phyloP scores from a whole-genome alignment of 1,140 invertebrate species.

The Zaprionus ghesquierei region DNA sequence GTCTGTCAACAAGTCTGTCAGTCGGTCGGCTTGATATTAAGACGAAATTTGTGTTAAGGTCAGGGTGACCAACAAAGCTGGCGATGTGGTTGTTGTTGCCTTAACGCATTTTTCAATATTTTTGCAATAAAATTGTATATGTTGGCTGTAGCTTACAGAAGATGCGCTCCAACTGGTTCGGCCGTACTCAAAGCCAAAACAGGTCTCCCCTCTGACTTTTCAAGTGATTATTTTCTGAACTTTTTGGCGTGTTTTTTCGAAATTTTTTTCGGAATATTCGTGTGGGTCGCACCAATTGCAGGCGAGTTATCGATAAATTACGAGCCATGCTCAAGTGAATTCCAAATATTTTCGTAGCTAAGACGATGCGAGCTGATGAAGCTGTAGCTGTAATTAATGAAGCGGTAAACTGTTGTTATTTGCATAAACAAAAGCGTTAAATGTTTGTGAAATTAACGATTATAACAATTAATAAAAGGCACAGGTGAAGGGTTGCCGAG shows the following conservation, averaged over 20 bases:
- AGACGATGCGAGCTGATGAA: neutral
- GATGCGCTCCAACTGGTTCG: conserved; percentile 77
- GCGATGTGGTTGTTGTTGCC: conserved; percentile 36
- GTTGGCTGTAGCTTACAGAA: conserved; percentile 59
- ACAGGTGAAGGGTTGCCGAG: conserved; percentile 59
- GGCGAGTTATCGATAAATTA: conserved; percentile 21
- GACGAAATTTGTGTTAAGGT: conserved; percentile 76
- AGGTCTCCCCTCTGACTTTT: conserved; percentile 58
- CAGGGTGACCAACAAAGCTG: conserved; percentile 72
- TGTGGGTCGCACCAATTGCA: conserved; percentile 69
- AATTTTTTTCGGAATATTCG: conserved; percentile 32
- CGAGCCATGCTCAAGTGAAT: neutral
- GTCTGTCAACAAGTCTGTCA: conserved; percentile 6
- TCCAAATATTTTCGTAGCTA: conserved; percentile 15
- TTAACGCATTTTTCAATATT: conserved; percentile 79
- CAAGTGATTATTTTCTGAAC: conserved; percentile 29
- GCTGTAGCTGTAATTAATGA: conserved; percentile 9
- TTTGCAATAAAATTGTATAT: conserved; percentile 71
- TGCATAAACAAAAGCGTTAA: conserved; percentile 50
- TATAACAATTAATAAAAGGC: conserved; percentile 58
- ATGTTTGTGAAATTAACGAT: conserved; percentile 65
- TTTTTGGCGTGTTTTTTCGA: conserved; percentile 21
- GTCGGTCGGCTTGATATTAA: conserved; percentile 46
- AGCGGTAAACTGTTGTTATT: conserved; percentile 34
- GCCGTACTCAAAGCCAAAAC: conserved; percentile 58